Evolutionary conservation across 2,797 vertebrate species (phyloP).

Genomic region (Fistularia tabacaria): DNA sequence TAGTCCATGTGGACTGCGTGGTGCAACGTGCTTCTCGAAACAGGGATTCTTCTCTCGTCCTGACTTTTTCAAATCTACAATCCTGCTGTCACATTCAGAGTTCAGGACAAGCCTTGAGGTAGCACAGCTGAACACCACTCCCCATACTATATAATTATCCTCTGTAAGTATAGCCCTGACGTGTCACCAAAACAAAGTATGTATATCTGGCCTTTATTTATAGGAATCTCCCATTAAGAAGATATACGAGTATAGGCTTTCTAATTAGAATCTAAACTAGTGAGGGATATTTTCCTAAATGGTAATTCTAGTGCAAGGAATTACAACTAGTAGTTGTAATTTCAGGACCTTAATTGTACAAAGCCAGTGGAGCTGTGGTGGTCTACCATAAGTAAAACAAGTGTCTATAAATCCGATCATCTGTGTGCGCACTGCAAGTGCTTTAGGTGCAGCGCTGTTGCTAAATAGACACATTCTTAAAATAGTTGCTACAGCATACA

Average conservation of each 20-base stretch:
- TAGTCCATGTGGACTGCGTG: conserved; percentile 36
- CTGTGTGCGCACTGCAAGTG: neutral
- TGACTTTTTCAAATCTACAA: conserved; percentile 25
- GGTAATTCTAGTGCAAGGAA: conserved; percentile 58
- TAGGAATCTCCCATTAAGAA: conserved; percentile 66
- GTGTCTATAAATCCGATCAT: conserved; percentile 7
- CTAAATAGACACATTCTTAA: neutral
- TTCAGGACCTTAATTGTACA: conserved; percentile 62
- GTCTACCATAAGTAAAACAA: conserved; percentile 25
- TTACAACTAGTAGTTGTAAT: conserved; percentile 50
- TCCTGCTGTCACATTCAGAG: conserved; percentile 44
- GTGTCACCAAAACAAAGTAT: conserved; percentile 63
- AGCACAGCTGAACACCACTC: conserved; percentile 49
- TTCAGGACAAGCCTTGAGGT: conserved; percentile 52
- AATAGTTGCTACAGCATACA: neutral
- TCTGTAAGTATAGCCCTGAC: conserved; percentile 68
- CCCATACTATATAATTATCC: conserved; percentile 65
- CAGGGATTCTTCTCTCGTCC: conserved; percentile 18
- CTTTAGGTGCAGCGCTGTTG: conserved; percentile 4
- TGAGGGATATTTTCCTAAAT: conserved; percentile 50
- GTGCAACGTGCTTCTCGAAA: conserved; percentile 22
- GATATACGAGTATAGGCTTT: conserved; percentile 60
- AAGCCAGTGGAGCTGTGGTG: conserved; percentile 31
- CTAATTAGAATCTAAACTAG: conserved; percentile 69
- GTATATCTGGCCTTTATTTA: conserved; percentile 66